Evolutionary conservation across 2,797 vertebrate genomes (phyloP).

Genomic region (Chelmon rostratus): DNA sequence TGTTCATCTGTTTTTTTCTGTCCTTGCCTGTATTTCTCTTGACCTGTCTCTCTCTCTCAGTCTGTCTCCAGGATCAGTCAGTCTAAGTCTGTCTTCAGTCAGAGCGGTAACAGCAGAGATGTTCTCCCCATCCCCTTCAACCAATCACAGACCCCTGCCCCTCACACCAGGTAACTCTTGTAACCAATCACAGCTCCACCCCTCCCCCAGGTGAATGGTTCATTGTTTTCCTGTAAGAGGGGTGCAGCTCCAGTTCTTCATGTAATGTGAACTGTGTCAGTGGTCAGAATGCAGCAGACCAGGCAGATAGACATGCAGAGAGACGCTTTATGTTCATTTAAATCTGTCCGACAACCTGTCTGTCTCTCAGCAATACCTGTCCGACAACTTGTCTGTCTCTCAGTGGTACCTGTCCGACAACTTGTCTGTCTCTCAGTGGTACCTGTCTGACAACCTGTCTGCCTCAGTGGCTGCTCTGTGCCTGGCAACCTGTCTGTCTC

Average conservation of each 20-base stretch:
- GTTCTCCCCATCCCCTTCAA: constrained; percentile 95
- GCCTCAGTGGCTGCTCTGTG: too few relatives aligned
- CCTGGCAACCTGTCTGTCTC: too few relatives aligned
- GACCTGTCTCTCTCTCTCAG: constrained; percentile 75
- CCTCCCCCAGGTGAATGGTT: not conserved
- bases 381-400: too few relatives aligned
- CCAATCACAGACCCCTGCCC: constrained; percentile 92
- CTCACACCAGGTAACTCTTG: constrained; percentile 90
- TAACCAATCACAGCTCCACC: not conserved
- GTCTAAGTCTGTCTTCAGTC: constrained; percentile 96
- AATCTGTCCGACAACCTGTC: not conserved
- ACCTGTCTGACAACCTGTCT: too few relatives aligned
- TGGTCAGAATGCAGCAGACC: not conserved
- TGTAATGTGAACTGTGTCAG: not conserved
- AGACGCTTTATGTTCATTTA: not conserved
- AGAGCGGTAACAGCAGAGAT: constrained; percentile 97
- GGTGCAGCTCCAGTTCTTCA: not conserved
- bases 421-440: too few relatives aligned
- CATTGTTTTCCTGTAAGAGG: too few relatives aligned
- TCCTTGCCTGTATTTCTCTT: not conserved
- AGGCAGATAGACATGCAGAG: not conserved
- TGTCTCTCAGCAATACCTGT: too few relatives aligned
- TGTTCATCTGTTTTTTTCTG: not conserved
- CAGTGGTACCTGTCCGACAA: too few relatives aligned
- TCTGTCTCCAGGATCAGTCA: constrained; percentile 95